Percentiles rank a stretch among this genome's conserved stretches.
Evolutionary conservation across 2,888 invertebrate species (phyloP).

Genomic region (Drosophila vallismaia): DNA sequence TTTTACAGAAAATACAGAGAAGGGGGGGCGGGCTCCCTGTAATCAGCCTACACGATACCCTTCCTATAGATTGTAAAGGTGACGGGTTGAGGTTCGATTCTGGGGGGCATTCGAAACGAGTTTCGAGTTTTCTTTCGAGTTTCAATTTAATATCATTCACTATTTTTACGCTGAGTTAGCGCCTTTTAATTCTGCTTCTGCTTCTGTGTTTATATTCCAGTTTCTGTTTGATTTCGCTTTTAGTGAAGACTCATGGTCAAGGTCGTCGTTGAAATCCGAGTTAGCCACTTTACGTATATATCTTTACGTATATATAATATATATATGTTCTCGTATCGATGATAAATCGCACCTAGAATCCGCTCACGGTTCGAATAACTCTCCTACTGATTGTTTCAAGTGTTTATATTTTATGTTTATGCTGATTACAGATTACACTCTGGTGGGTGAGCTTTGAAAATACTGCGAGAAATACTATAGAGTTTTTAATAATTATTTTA

Average conservation of each 20-base stretch:
- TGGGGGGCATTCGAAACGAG: constrained; percentile 5
- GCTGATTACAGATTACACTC: constrained; percentile 28
- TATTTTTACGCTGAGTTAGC: constrained; percentile 22
- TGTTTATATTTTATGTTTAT: constrained; percentile 29
- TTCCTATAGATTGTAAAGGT: constrained; percentile 6
- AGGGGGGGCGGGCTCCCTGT: neutral
- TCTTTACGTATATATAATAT: constrained; percentile 13
- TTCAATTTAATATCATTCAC: constrained; percentile 19
- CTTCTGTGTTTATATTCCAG: constrained; percentile 7
- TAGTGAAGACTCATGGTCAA: constrained; percentile 66
- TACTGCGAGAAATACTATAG: constrained; percentile 13
- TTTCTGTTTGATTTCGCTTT: constrained; percentile 39
- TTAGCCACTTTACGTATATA: constrained; percentile 26
- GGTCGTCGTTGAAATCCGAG: constrained; percentile 44
- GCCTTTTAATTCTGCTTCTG: constrained; percentile 8
- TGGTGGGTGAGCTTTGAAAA: constrained; percentile 6
- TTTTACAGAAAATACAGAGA: neutral
- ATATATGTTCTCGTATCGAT: constrained; percentile 6
- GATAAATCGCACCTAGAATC: constrained; percentile 30
- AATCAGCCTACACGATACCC: constrained; percentile 22
- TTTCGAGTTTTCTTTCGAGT: constrained; percentile 15
- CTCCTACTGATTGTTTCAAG: neutral
- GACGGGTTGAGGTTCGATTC: constrained; percentile 12
- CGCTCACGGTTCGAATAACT: constrained; percentile 7
- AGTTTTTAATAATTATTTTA: neutral